Base-by-base conservation (phyloP, 2,113 vertebrate genomes). In the Chionomys nivalis region DNA sequence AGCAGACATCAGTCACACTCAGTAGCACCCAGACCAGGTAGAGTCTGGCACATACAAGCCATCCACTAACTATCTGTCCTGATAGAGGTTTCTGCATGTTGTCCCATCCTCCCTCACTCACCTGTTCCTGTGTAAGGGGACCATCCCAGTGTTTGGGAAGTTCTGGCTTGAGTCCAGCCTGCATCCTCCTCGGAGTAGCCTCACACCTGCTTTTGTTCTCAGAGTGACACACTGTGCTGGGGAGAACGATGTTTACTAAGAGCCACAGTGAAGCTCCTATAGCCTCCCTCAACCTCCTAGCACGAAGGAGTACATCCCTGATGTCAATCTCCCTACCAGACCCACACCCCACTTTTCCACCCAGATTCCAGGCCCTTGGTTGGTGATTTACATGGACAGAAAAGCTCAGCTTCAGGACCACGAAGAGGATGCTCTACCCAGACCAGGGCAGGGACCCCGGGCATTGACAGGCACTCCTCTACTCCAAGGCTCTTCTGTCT, bases 241-340 rank as follows among this genome's bases (percentile, higher is more conserved):
- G 0, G 0, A 47, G 78, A 88, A 36, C 63, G 16, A 87, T 83
- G 70, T 47, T 94, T 86, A 91, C n/a, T 73, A 81, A 89, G 75
- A 96, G 52, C 36, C 90, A 65, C 12, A 68, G 89, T 47, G 42
- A 66, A 44, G 39, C 33, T 47, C 44, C 85, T 49, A 88, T 66
- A 96, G 83, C 31, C 70, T 73, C 26, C 44, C 65, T 95, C 52
- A 42, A 17, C 52, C 83, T 89, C 17, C 72, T 11, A 79, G 23
- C 0, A 0, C 65, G 14, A 42, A 93, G 94, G 47, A 96, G 89
- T 95, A 97, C 87, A 96, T 70, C 85, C 88, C 47, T 0, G 31
- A 95, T 81, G 70, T 96, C 89, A 97, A 95, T 97, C 96, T 95
- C 82, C 86, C 96, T 70, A 55, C 7, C 78, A 61, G 81, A 1